Base-by-base conservation (phyloP, 2,888 invertebrate genomes). In the Brachylomia viminalis region DNA sequence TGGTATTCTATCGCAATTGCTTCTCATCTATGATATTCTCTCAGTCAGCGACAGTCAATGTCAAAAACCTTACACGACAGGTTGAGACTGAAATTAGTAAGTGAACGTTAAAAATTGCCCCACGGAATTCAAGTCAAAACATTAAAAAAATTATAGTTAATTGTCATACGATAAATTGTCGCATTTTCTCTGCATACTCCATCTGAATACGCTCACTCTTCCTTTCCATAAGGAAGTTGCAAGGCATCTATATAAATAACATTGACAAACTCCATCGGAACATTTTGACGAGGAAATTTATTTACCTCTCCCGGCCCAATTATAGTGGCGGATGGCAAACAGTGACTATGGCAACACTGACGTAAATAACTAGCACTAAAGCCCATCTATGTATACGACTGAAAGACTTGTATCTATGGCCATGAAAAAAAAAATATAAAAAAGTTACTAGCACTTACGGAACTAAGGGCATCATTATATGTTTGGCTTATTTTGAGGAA, bases 311-410 rank as follows among this genome's bases (percentile, higher is more conserved):
- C 58, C 47, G 7, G 42, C 58, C 68, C 81, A 83, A 85, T 83
- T 86, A 79, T 72, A 75, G 72, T 30, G 64, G 79, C 54, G 70
- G 76, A 77, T 66, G 61, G 70, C 58, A 66, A 64, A 75, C 30
- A 75, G 56, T 52, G 52, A 72, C 61, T 56, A 38, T 82, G 84
- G 78, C 79, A 72, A 80, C 83, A 81, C 33, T 45, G 71, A 30
- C 78, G 68, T 82, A 82, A 87, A 86, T 85, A 73, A 86, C 73
- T 68, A 69, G 67, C 88, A 86, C 86, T 86, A n/a, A n/a, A n/a
- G n/a, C n/a, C n/a, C n/a, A n/a, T n/a, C n/a, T n/a, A n/a, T n/a
- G n/a, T n/a, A n/a, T n/a, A n/a, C n/a, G n/a, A n/a, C n/a, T n/a
- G n/a, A n/a, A n/a, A n/a, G n/a, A n/a, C n/a, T n/a, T n/a, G n/a